Conservation (phyloP, 2,888 invertebrate genomes). For the Cotesia congregata region DNA sequence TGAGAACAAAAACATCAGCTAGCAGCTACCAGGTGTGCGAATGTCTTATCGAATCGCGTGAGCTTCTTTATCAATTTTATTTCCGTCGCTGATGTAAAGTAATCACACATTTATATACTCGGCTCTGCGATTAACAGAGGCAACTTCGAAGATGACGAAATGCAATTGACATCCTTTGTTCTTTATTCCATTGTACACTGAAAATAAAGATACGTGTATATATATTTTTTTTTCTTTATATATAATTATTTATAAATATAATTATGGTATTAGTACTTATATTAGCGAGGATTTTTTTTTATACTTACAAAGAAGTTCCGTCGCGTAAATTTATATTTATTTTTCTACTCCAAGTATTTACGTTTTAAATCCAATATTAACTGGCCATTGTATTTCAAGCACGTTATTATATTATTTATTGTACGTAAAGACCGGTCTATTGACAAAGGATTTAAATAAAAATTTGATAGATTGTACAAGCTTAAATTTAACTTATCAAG, state of each 20-base stretch:
- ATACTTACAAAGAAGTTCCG: background rate
- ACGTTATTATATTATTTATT: constrained; percentile 5
- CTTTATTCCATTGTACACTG: background rate
- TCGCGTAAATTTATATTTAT: constrained; percentile 6
- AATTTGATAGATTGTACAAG: constrained; percentile 4
- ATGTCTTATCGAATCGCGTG: constrained; percentile 12
- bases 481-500: constrained; percentile 11
- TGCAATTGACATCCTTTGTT: background rate
- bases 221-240: background rate
- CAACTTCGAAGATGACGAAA: background rate
- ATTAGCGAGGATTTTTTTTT: background rate
- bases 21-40: constrained; percentile 9
- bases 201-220: background rate
- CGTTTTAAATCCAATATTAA: background rate
- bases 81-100: constrained; percentile 22
- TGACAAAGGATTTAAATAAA: constrained; percentile 9
- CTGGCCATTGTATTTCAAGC: constrained; percentile 41
- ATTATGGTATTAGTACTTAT: background rate
- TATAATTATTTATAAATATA: background rate
- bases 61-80: constrained; percentile 14
- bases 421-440: constrained; percentile 3
- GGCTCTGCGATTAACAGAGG: background rate
- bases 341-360: background rate
- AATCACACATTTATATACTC: constrained; percentile 5
- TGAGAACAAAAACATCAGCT: background rate